Percentiles rank a stretch among this genome's conserved stretches.
Evolutionary conservation across 1,140 invertebrate species (phyloP).

Genomic region (Temnothorax nylanderi): DNA sequence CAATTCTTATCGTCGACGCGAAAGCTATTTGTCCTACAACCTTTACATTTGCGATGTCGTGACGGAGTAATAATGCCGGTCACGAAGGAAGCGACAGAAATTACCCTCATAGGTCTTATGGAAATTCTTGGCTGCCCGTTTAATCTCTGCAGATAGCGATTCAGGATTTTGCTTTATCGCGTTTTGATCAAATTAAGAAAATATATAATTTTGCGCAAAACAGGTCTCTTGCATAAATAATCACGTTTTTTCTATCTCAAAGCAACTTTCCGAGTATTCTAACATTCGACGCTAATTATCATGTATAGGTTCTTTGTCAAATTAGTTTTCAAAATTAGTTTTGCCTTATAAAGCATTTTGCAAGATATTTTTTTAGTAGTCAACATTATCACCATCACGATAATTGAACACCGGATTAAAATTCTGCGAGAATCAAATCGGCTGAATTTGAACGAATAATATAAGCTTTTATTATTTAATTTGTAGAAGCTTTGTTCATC

Average conservation of each 20-base stretch:
- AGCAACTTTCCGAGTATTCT: neutral
- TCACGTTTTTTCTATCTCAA: neutral
- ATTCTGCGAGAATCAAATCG: slow-evolving; percentile 4
- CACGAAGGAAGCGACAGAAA: slow-evolving; percentile 63
- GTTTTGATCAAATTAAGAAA: slow-evolving; percentile 10
- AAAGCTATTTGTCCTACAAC: slow-evolving; percentile 63
- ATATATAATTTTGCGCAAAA: neutral
- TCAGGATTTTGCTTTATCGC: neutral
- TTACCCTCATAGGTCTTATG: slow-evolving; percentile 50
- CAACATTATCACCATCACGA: neutral
- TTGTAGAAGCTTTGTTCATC: neutral
- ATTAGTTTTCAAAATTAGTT: neutral
- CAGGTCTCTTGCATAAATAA: neutral
- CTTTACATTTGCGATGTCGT: slow-evolving; percentile 63
- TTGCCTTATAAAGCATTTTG: neutral
- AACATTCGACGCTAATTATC: neutral
- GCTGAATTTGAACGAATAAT: slow-evolving; percentile 1
- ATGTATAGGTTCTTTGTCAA: neutral
- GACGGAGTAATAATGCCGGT: slow-evolving; percentile 63
- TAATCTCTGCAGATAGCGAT: slow-evolving; percentile 31
- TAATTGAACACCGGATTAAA: slow-evolving; percentile 22
- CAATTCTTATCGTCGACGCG: slow-evolving; percentile 60
- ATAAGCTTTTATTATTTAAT: slow-evolving; percentile 23
- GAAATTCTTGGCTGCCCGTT: slow-evolving; percentile 42
- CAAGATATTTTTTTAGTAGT: neutral